Conservation (phyloP, 2,113 vertebrate genomes). For the Oophaga pumilio region DNA sequence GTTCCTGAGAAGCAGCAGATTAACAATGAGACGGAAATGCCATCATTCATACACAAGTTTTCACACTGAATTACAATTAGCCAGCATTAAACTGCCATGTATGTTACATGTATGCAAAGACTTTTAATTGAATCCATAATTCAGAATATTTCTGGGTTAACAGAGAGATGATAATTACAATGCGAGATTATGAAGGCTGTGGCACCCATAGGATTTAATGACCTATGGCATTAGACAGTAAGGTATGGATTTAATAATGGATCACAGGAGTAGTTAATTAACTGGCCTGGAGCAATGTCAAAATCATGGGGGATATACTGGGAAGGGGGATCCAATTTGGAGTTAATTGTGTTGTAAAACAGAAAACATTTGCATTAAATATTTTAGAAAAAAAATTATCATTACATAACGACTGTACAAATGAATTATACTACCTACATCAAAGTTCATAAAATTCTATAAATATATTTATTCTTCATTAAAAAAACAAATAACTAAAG, state of each 20-base stretch:
- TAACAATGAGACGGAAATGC: constrained; percentile 22
- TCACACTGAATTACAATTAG: constrained; percentile 44
- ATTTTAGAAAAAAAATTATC: neutral
- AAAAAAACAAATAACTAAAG: too few species aligned
- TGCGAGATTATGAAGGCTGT: constrained; percentile 29
- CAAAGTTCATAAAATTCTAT: neutral
- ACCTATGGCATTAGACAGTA: constrained; percentile 35
- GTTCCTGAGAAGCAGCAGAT: constrained; percentile 17
- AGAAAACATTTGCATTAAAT: constrained; percentile 8
- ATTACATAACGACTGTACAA: neutral
- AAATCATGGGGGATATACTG: neutral
- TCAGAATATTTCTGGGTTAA: constrained; percentile 44
- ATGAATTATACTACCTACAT: neutral
- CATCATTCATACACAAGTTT: neutral
- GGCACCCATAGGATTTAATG: constrained; percentile 45
- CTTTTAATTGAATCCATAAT: constrained; percentile 56
- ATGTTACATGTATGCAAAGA: constrained; percentile 43
- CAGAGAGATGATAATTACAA: constrained; percentile 45
- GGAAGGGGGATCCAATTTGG: neutral
- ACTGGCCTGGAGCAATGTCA: constrained; percentile 42
- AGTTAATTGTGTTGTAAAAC: constrained; percentile 3
- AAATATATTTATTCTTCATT: neutral
- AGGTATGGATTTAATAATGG: constrained; percentile 53
- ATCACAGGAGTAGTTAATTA: constrained; percentile 46
- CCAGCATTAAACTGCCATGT: constrained; percentile 46